Base-by-base conservation (phyloP, 2,888 invertebrate species). In the Ommatoiulus sabulosus region DNA sequence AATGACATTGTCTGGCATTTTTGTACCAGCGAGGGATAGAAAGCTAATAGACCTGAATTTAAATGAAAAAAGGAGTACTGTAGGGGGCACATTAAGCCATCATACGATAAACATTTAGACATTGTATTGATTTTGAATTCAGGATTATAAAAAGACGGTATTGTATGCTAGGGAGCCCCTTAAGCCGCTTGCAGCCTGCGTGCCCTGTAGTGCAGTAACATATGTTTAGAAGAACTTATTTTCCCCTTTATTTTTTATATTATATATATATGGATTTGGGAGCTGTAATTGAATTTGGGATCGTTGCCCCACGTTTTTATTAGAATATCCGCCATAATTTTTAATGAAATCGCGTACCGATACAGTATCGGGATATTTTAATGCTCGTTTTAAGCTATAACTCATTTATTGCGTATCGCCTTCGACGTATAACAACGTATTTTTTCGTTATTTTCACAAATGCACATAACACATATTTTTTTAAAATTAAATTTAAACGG, bases 11-110 rank as follows among this genome's bases (percentile, higher is more conserved):
- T 24, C 24, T 72, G 24, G 72, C n/a, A 72, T 72, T 72, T 35
- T 72, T 24, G 24, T 72, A 10, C 20, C 72, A 72, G n/a, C n/a
- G 35, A 72, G 72, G 24, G 24, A 72, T 72, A 24, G 20, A 12
- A 72, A 63, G 72, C 24, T 72, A 72, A 72, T 72, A 72, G 72
- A 72, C 10, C 24, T 72, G 72, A 72, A 72, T 72, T 72, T 72
- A 72, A 72, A 72, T 24, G 72, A 72, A 72, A 72, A 46, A 72
- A 72, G 72, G 72, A 72, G 7, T 24, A n/a, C 35, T 35, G 35
- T 35, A 35, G 35, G 72, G 72, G 72, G 72, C 24, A 72, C 24
- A 72, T 72, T 72, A 72, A 72, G 72, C 72, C 72, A 72, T 72
- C 24, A 24, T 10, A 24, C 72, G 20, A 24, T 72, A 72, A 72